phyloP scores from a whole-genome alignment of 1,140 invertebrate genomes.

The Drosophila neocordata region DNA sequence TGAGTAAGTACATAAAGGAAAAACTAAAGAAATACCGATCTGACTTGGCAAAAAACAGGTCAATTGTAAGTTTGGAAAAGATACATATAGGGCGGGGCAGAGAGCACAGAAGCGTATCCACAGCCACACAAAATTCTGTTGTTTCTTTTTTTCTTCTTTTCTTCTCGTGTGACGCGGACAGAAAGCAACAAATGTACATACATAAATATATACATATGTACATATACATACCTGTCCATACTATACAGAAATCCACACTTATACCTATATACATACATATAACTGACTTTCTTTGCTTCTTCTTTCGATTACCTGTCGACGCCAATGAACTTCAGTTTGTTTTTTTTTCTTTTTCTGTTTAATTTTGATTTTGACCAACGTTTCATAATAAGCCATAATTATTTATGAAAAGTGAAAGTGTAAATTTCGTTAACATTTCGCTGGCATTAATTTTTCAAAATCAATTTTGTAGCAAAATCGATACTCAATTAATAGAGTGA shows the following conservation, averaged over 20 bases:
- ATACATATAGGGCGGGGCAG: conserved; percentile 53
- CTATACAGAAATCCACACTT: conserved; percentile 7
- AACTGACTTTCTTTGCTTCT: conserved; percentile 63
- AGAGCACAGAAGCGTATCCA: conserved; percentile 69
- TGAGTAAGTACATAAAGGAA: conserved; percentile 43
- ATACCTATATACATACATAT: too few species aligned
- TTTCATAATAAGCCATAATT: conserved; percentile 70
- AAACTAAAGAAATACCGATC: background rate
- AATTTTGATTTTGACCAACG: conserved; percentile 34
- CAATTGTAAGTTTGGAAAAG: conserved; percentile 42
- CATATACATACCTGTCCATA: conserved; percentile 13
- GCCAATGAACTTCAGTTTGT: conserved; percentile 59
- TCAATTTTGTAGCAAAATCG: conserved; percentile 37
- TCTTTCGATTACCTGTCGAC: conserved; percentile 26
- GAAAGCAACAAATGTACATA: conserved; percentile 28
- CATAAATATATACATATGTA: conserved; percentile 15
- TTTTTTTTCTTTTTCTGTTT: conserved; percentile 3
- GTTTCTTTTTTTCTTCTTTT: conserved; percentile 29
- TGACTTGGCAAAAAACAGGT: conserved; percentile 59
- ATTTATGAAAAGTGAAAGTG: conserved; percentile 68
- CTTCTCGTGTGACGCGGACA: conserved; percentile 64
- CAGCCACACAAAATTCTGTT: conserved; percentile 44
- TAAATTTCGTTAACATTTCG: conserved; percentile 39
- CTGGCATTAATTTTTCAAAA: conserved; percentile 14
- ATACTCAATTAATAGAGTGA: conserved; percentile 37